These are phyloP conservation scores for Scomber scombrus DNA, from an alignment of 2,113 vertebrate species.

Conservation along the genomic window DNA sequence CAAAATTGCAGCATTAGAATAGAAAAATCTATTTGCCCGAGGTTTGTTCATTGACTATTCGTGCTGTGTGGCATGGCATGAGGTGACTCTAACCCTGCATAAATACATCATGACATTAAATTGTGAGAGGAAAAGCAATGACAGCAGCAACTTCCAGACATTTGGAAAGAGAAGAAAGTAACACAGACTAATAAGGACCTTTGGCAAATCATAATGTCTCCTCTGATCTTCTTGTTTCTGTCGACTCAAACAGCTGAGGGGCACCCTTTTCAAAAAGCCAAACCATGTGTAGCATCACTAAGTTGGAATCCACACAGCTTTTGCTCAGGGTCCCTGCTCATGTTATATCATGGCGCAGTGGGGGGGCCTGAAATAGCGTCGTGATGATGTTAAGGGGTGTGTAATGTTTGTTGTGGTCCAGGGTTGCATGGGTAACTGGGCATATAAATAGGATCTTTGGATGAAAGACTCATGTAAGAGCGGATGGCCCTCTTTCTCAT, in stretches of 20 bases:
- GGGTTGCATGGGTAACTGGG: constrained; percentile 76
- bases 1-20: not conserved
- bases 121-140: constrained; percentile 15
- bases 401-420: constrained; percentile 79
- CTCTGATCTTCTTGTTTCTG: constrained; percentile 63
- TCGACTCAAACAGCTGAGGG: constrained; percentile 66
- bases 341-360: constrained; percentile 51
- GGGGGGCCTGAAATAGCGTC: constrained; percentile 73
- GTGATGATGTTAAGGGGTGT: constrained; percentile 72
- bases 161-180: constrained; percentile 47
- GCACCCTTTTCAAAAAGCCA: constrained; percentile 53
- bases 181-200: constrained; percentile 49
- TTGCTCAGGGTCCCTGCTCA: constrained; percentile 57
- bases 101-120: constrained; percentile 27
- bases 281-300: constrained; percentile 54
- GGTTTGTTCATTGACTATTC: not conserved
- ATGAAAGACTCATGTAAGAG: constrained; percentile 64
- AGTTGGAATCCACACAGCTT: constrained; percentile 59
- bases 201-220: constrained; percentile 46
- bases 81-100: not conserved
- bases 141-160: constrained; percentile 28
- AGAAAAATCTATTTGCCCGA: not conserved
- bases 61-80: not conserved
- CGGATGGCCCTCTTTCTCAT: constrained; percentile 45
- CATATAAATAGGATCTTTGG: constrained; percentile 81